A percentile compares a stretch with the other conserved stretches of the same genome.
These are phyloP conservation scores for Micromussa lordhowensis DNA, from an alignment of 92 coral and sea anemone genomes.

Conservation along the genomic window DNA sequence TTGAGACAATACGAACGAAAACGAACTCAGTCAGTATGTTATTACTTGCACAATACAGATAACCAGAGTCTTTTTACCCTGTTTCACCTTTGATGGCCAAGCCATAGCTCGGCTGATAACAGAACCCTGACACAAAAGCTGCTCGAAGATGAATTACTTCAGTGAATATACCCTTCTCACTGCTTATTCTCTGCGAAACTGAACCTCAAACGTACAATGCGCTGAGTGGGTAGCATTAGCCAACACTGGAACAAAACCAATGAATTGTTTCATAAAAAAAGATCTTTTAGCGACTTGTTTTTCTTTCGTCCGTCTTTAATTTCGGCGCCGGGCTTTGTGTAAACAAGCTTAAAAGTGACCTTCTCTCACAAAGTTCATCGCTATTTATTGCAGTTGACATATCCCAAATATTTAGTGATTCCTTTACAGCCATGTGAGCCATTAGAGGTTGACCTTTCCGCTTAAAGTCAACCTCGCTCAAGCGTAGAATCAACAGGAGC, in stretches of 20 bases:
- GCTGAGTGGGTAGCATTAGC: too few relatives aligned
- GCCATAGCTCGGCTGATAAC: background rate
- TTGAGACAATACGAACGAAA: background rate
- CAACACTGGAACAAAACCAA: background rate
- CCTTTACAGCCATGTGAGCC: background rate
- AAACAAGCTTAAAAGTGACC: constrained; percentile 24
- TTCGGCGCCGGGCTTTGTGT: constrained; percentile 8
- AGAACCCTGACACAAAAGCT: background rate
- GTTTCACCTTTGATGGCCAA: background rate
- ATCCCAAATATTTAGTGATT: constrained; percentile 39
- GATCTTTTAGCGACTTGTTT: constrained; percentile 18
- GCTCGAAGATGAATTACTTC: background rate
- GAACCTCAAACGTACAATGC: background rate
- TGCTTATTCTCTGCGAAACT: background rate
- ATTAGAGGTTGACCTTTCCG: constrained; percentile 46
- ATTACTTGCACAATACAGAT: background rate
- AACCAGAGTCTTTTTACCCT: background rate
- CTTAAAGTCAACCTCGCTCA: background rate
- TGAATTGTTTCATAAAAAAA: background rate
- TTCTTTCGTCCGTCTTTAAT: constrained; percentile 12
- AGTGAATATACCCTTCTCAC: background rate
- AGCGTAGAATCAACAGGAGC: constrained; percentile 4
- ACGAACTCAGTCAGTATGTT: background rate
- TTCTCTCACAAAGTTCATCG: background rate
- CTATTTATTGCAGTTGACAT: background rate